Evolutionary conservation across 1,140 invertebrate genomes (phyloP).

Genomic region (Leptinotarsa texana): DNA sequence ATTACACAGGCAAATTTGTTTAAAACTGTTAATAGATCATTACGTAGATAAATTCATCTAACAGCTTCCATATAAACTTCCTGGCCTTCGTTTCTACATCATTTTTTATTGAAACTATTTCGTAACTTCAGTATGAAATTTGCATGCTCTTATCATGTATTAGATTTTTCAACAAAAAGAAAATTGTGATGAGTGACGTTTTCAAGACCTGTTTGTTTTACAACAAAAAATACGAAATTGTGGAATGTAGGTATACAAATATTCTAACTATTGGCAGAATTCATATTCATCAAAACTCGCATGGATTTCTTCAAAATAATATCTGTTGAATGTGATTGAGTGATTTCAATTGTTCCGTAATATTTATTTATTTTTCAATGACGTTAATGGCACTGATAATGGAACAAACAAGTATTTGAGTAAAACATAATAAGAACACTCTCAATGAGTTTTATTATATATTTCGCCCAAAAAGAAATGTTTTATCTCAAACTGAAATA

Average conservation of each 20-base stretch:
- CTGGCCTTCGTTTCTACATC: not conserved
- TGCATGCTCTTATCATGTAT: not conserved
- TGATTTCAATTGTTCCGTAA: not conserved
- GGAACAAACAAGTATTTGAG: not conserved
- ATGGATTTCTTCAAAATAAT: not conserved
- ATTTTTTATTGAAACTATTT: not conserved
- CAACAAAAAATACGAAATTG: conserved; percentile 10
- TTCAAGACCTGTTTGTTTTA: not conserved
- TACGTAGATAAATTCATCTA: not conserved
- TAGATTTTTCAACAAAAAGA: not conserved
- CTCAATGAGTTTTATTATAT: too few relatives aligned
- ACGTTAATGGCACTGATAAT: conserved; percentile 3
- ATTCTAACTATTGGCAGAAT: not conserved
- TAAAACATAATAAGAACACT: too few relatives aligned
- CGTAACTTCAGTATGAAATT: not conserved
- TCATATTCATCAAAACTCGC: not conserved
- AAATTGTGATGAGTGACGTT: not conserved
- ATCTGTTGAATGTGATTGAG: not conserved
- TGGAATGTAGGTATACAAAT: not conserved
- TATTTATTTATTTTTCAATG: not conserved
- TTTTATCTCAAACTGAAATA: too few relatives aligned
- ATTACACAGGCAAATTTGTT: not conserved
- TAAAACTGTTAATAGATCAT: not conserved
- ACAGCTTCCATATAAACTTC: not conserved
- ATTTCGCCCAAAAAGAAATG: too few relatives aligned